phyloP scores from a whole-genome alignment of 2,888 invertebrate species.

The Steinernema hermaphroditum region DNA sequence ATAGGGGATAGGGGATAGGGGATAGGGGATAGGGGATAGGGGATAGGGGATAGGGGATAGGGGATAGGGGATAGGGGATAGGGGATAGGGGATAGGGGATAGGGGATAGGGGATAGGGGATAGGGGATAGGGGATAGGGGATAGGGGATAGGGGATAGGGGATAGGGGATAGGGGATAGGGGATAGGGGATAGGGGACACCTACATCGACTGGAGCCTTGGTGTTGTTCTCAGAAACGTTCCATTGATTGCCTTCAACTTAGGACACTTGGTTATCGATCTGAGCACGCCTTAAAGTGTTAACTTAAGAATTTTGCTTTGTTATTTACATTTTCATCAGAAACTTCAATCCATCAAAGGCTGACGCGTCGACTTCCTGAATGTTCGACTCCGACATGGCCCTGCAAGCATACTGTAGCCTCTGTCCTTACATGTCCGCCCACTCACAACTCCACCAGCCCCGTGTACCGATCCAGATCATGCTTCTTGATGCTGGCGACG shows the following conservation, averaged over 20 bases:
- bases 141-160: too few relatives aligned
- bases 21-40: too few relatives aligned
- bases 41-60: too few relatives aligned
- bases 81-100: too few relatives aligned
- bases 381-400: conserved; percentile 36
- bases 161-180: too few relatives aligned
- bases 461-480: conserved; percentile 46
- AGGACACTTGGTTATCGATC: conserved; percentile 49
- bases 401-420: neutral
- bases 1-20: too few relatives aligned
- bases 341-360: conserved; percentile 39
- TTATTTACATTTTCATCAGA: conserved; percentile 43
- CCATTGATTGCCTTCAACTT: conserved; percentile 48
- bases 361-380: conserved; percentile 36
- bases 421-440: neutral
- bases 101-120: too few relatives aligned
- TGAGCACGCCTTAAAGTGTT: conserved; percentile 36
- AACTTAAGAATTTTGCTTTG: conserved; percentile 27
- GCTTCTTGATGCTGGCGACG: conserved; percentile 42
- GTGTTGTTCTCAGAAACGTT: conserved; percentile 48
- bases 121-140: too few relatives aligned
- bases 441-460: conserved; percentile 54
- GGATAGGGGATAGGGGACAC: conserved; percentile 31
- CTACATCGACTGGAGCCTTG: conserved; percentile 51
- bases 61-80: too few relatives aligned